Base-by-base conservation (phyloP, 37 sponge, comb jelly and placozoan genomes). In the Cliona cf. orientalis region DNA sequence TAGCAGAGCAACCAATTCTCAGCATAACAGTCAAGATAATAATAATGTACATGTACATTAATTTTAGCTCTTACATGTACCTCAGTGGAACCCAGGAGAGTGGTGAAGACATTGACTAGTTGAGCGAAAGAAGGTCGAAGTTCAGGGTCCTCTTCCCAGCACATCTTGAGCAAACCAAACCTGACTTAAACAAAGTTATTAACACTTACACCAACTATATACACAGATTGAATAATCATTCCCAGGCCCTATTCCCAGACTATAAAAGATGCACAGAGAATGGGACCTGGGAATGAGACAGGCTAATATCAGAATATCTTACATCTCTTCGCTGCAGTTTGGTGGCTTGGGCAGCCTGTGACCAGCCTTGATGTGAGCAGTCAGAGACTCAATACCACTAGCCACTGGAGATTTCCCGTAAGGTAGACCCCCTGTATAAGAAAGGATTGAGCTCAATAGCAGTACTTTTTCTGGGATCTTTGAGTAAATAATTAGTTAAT, bases 71-170 rank as follows among this genome's bases (percentile, higher is more conserved):
- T 19, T 49, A 11, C 55, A 49, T 17, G 25, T 49, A 72, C 73
- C 36, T 33, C 14, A 32, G 57, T 53, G 9, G 11, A 53, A 1
- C 53, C 45, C 14, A 72, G 73, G 17, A 72, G 7, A 31, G 31
- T 49, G 33, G 25, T 53, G 34, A 72, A 72, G 36, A 42, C 5
- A 2, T 46, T n/a, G 23, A 58, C 71, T 4, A 91, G 66, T 0
- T 91, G 79, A 49, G 71, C 29, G 60, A 91, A 91, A 0, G 86
- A 81, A 40, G 91, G 91, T 46, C 91, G 53, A 32, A 42, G 0
- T 9, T 59, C 45, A 3, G 86, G 74, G 43, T 44, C 33, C 17
- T 57, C 22, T 17, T 80, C 66, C 91, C 91, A 91, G 32, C 91
- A 91, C 58, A 31, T 59, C 42, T 19, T 60, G 82, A 91, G 76